Conservation (phyloP, 1,140 invertebrate species). For the Drosophila ficusphila region DNA sequence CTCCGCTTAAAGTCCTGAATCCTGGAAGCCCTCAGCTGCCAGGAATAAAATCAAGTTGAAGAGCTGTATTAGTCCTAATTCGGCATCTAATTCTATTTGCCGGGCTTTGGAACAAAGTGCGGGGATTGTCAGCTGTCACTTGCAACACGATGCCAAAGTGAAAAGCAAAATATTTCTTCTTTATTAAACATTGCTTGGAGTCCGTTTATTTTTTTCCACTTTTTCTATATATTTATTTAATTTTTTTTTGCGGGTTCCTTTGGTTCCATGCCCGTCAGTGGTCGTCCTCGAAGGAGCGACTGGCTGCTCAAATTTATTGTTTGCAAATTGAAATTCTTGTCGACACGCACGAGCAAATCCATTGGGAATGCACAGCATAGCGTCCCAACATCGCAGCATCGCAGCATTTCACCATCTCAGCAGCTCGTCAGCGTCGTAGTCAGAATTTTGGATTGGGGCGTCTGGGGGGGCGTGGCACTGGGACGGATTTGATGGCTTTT, state of each 20-base stretch:
- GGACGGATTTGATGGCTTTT: conserved; percentile 53
- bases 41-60: conserved; percentile 61
- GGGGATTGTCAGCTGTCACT: conserved; percentile 66
- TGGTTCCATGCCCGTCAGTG: conserved; percentile 12
- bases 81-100: conserved; percentile 52
- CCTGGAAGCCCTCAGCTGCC: not conserved
- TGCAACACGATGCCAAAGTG: conserved; percentile 65
- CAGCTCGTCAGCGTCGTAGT: conserved; percentile 53
- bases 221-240: conserved; percentile 14
- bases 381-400: conserved; percentile 18
- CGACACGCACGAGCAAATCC: conserved; percentile 79
- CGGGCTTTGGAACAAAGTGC: conserved; percentile 43
- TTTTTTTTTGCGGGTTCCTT: conserved; percentile 5
- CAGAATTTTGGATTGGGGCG: conserved; percentile 6
- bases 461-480: not conserved
- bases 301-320: conserved; percentile 78
- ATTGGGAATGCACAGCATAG: conserved; percentile 65
- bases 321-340: conserved; percentile 82
- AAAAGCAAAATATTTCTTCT: conserved; percentile 72
- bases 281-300: conserved; percentile 47
- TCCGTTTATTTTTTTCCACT: conserved; percentile 25
- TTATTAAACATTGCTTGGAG: conserved; percentile 72
- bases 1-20: conserved; percentile 35
- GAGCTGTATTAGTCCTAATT: conserved; percentile 47
- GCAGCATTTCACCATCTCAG: conserved; percentile 17